These are phyloP conservation scores for Macrosiphum euphorbiae DNA, from an alignment of 2,888 invertebrate species.

Conservation along the genomic window DNA sequence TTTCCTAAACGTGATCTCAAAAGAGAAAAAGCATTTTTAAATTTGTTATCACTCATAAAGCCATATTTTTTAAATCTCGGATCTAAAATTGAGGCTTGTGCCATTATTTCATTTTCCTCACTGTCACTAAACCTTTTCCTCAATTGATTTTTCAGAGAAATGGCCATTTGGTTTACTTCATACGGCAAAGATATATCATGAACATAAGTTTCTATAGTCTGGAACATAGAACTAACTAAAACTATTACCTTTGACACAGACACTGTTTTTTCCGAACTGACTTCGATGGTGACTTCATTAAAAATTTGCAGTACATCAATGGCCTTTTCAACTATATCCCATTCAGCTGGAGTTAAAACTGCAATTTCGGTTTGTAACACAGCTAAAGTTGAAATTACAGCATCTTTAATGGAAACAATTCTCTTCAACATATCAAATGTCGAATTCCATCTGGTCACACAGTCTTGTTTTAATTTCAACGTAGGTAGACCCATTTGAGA, in stretches of 20 bases:
- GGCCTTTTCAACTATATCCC: slow-evolving; percentile 53
- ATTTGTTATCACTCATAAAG: background rate
- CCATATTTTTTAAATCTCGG: slow-evolving; percentile 62
- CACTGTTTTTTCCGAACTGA: slow-evolving; percentile 62
- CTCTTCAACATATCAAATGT: slow-evolving; percentile 64
- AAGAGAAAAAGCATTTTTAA: slow-evolving; percentile 22
- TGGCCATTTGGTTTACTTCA: slow-evolving; percentile 26
- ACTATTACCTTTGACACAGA: slow-evolving; percentile 61
- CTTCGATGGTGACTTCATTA: slow-evolving; percentile 64
- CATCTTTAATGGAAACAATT: slow-evolving; percentile 63
- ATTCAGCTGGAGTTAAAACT: slow-evolving; percentile 60
- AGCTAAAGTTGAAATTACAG: slow-evolving; percentile 56
- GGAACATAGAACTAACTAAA: slow-evolving; percentile 46
- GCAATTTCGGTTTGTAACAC: slow-evolving; percentile 50
- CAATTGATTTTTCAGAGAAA: slow-evolving; percentile 55
- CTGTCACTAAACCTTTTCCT: slow-evolving; percentile 64
- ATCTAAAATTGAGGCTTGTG: slow-evolving; percentile 60
- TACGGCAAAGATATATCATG: slow-evolving; percentile 2
- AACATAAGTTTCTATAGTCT: slow-evolving; percentile 27
- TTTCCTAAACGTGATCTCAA: slow-evolving; percentile 26
- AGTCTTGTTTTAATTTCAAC: slow-evolving; percentile 42
- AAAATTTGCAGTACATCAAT: slow-evolving; percentile 60
- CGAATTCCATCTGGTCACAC: slow-evolving; percentile 41
- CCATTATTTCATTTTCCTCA: slow-evolving; percentile 59
- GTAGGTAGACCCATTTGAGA: slow-evolving; percentile 38